phyloP scores from a whole-genome alignment of 2,113 vertebrate species.

The Gymnocephalus cernua region DNA sequence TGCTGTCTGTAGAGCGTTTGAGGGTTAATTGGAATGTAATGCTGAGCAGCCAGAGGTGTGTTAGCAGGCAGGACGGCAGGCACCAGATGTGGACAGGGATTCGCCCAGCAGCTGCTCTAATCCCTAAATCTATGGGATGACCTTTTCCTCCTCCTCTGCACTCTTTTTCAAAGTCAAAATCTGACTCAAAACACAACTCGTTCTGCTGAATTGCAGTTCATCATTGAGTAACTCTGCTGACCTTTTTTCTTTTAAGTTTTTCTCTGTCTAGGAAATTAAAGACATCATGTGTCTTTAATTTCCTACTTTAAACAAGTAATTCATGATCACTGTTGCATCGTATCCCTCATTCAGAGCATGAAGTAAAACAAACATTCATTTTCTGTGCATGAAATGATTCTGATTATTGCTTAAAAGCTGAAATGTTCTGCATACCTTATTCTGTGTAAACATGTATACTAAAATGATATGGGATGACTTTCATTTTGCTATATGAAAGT shows the following conservation, averaged over 20 bases:
- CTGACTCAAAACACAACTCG: not conserved
- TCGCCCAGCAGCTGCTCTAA: conserved; percentile 54
- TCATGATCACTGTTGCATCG: not conserved
- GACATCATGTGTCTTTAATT: not conserved
- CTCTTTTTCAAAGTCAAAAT: conserved; percentile 57
- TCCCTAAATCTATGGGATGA: conserved; percentile 56
- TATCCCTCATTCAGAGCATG: not conserved
- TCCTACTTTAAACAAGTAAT: not conserved
- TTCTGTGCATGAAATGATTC: not conserved
- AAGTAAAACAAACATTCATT: not conserved
- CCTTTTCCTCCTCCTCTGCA: conserved; percentile 50
- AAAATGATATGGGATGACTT: not conserved
- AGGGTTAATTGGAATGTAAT: conserved; percentile 45
- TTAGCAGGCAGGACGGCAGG: conserved; percentile 41
- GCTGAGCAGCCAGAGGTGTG: conserved; percentile 46
- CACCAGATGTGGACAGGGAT: conserved; percentile 56
- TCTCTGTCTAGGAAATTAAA: too few relatives aligned
- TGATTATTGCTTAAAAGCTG: not conserved
- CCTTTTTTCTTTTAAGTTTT: not conserved
- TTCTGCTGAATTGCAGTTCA: not conserved
- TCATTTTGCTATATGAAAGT: not conserved
- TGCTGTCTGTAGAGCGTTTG: conserved; percentile 8
- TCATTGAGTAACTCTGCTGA: not conserved
- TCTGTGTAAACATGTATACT: not conserved
- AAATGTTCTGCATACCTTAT: not conserved